Conservation (phyloP, 2,888 invertebrate genomes). For the Drosophila birchii region DNA sequence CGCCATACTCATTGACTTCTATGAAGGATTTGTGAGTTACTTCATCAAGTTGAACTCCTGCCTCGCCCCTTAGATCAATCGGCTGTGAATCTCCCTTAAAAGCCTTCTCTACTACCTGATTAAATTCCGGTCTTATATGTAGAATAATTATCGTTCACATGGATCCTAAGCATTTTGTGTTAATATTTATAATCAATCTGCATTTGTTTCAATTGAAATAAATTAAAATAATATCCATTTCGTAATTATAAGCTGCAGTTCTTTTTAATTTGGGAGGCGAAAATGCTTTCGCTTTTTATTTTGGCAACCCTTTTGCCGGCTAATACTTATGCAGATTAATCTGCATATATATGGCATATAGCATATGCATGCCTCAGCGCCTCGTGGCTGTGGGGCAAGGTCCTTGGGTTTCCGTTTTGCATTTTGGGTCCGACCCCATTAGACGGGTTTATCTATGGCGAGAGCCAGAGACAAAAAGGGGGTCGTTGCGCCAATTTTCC, state of each 20-base stretch:
- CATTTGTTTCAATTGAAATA: not conserved
- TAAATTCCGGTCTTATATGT: too few relatives aligned
- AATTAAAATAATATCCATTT: not conserved
- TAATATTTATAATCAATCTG: not conserved
- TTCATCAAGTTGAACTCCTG: too few relatives aligned
- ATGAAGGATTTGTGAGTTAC: too few relatives aligned
- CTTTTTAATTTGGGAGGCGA: slow-evolving; percentile 1
- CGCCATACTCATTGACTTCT: too few relatives aligned
- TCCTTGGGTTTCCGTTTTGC: slow-evolving; percentile 42
- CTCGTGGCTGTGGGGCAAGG: slow-evolving; percentile 42
- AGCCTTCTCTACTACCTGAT: too few relatives aligned
- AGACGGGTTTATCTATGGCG: slow-evolving; percentile 22
- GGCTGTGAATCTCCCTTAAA: too few relatives aligned
- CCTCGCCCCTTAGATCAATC: too few relatives aligned
- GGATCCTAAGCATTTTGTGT: too few relatives aligned
- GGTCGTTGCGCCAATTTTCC: slow-evolving; percentile 36
- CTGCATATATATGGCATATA: slow-evolving; percentile 25
- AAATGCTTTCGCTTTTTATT: slow-evolving; percentile 35
- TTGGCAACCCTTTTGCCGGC: slow-evolving; percentile 20
- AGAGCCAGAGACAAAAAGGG: slow-evolving; percentile 22
- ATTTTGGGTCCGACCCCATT: slow-evolving; percentile 40
- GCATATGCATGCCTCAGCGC: slow-evolving; percentile 22
- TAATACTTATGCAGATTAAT: slow-evolving; percentile 42
- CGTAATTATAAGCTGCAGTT: slow-evolving; percentile 1
- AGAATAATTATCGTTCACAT: too few relatives aligned